These are phyloP conservation scores for Rousettus leschenaultii DNA, from an alignment of 2,113 vertebrate genomes.

Conservation along the genomic window DNA sequence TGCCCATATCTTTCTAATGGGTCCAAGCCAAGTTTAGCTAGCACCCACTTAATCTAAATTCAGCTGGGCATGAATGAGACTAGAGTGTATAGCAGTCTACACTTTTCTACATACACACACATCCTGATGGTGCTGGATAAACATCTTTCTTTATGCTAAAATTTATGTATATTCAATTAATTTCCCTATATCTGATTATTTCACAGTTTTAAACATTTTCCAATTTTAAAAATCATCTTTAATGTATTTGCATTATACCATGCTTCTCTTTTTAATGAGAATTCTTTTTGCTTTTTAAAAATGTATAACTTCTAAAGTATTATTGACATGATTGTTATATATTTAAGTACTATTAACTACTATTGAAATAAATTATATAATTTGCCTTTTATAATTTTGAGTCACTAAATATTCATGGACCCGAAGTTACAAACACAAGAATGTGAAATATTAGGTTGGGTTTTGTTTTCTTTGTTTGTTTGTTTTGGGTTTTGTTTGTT, in stretches of 20 bases:
- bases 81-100: neutral
- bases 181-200: neutral
- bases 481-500: neutral
- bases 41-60: neutral
- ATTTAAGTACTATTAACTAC: neutral
- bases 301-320: neutral
- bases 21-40: neutral
- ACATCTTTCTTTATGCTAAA: neutral
- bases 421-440: neutral
- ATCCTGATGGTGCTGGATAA: neutral
- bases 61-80: neutral
- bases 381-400: conserved; percentile 34
- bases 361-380: neutral
- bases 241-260: neutral
- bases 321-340: neutral
- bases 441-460: neutral
- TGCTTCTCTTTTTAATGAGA: neutral
- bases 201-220: neutral
- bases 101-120: neutral
- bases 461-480: too few species aligned
- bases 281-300: neutral
- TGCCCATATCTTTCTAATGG: neutral
- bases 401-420: neutral
- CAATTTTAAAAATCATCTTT: neutral
- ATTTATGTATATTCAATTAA: neutral